Evolutionary conservation across 2,113 vertebrate genomes (phyloP), one percentile per base, ranked within the genome.

Genomic region (Spermophilus dauricus): DNA sequence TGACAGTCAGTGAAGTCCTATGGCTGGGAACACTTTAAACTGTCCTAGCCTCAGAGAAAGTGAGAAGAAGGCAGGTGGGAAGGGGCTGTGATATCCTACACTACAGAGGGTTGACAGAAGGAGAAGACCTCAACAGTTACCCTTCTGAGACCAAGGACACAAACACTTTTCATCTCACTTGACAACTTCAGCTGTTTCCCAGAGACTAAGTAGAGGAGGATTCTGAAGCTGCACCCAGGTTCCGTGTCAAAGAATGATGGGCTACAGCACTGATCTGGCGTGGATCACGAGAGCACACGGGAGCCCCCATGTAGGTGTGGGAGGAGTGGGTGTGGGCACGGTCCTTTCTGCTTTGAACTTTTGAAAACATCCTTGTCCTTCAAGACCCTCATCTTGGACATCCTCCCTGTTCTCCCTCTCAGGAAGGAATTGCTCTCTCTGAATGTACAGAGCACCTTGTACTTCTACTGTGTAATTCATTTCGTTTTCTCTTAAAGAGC

Each of bases 11-110:
- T 67, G 45, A 94, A 85, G 20, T 34, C 51, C 6, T 58, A 32
- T 65, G 48, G 2, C 9, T 48, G 48, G 65, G 93, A 97, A 93
- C 75, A 93, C 78, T 92, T 70, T 61, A 39, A 70, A 94, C 92
- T 78, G 32, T 12, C 73, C n/a, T 3, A 11, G 10, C 76, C 73
- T 56, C 78, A 32, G 94, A 97, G 67, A 65, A 89, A 30, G 45
- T 42, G 53, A 86, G 30, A 91, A 76, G 32, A 42, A 87, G 34
- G 53, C 30, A 83, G 22, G 42, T 86, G 58, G 73, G 86, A 93
- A 93, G 56, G 0, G 4, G 30, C 42, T 80, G 53, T 48, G 45
- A 78, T 88, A 78, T 83, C 61, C 13, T 0, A 73, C 24, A 69
- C n/a, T 56, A 14, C 5, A 86, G 26, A 51, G 37, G 53, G 12